A percentile compares a stretch with the other conserved stretches of the same genome.
These are phyloP conservation scores for Cynocephalus volans DNA, from an alignment of 2,113 vertebrate genomes.

Conservation along the genomic window DNA sequence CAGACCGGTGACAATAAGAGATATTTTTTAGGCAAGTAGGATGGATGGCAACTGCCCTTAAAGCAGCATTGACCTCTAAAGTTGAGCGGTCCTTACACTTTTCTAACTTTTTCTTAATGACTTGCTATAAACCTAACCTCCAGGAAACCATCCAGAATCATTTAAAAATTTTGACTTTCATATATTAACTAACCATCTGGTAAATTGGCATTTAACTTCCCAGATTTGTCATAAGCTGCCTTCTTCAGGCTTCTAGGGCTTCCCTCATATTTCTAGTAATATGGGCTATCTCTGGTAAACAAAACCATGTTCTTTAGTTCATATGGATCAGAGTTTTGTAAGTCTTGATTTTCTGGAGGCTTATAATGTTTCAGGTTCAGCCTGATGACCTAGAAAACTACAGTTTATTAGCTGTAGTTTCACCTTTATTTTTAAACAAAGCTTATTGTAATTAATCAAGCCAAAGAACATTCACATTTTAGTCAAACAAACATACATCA, in stretches of 20 bases:
- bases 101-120: slow-evolving; percentile 22
- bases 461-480: slow-evolving; percentile 31
- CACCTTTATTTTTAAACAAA: slow-evolving; percentile 50
- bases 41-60: not conserved
- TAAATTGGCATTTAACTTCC: not conserved
- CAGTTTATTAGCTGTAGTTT: not conserved
- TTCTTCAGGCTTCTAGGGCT: not conserved
- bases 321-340: not conserved
- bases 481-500: slow-evolving; percentile 6
- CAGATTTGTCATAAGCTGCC: not conserved
- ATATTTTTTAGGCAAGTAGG: not conserved
- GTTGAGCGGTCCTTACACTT: not conserved
- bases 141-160: slow-evolving; percentile 6
- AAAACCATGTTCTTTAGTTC: not conserved
- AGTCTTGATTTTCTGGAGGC: slow-evolving; percentile 22
- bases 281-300: not conserved
- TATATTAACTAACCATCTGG: not conserved
- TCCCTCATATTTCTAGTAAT: not conserved
- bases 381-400: not conserved
- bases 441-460: not conserved
- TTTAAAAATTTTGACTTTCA: slow-evolving; percentile 21
- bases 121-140: not conserved
- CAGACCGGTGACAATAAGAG: not conserved
- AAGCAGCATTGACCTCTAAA: not conserved
- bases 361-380: not conserved